Percentiles rank a stretch among this genome's conserved stretches.
These are phyloP conservation scores for Colossoma macropomum DNA, from an alignment of 2,113 vertebrate species.

Conservation along the genomic window DNA sequence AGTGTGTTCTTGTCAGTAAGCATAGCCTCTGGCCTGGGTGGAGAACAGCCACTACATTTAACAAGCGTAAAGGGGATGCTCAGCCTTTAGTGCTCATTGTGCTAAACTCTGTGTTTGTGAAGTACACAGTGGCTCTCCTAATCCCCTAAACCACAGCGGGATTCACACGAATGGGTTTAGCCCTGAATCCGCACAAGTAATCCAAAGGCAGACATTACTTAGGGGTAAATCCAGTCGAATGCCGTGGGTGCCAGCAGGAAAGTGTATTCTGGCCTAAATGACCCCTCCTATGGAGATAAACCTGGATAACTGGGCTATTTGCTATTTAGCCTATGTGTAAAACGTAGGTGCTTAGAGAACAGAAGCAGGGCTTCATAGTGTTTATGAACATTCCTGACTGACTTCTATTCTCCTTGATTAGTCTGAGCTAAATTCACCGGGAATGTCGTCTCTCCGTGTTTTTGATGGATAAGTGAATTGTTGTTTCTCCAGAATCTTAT, in stretches of 20 bases:
- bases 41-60: constrained; percentile 12
- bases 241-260: background rate
- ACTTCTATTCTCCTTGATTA: no score
- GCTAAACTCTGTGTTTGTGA: constrained; percentile 35
- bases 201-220: constrained; percentile 46
- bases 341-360: background rate
- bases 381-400: no score
- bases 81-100: constrained; percentile 7
- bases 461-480: no score
- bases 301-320: background rate
- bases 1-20: background rate
- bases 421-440: no score
- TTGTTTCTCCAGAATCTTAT: no score
- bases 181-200: constrained; percentile 28
- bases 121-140: constrained; percentile 19
- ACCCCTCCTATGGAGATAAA: background rate
- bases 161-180: constrained; percentile 31
- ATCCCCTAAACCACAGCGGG: constrained; percentile 30
- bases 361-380: no score
- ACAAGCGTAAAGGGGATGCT: constrained; percentile 31
- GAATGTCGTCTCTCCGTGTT: no score
- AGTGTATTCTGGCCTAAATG: background rate
- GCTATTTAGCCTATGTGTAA: background rate
- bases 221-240: constrained; percentile 35
- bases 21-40: background rate